Percentiles rank a stretch among this genome's conserved stretches.
Conservation (phyloP, 1,140 invertebrate species). For the Antheraea mylitta region DNA sequence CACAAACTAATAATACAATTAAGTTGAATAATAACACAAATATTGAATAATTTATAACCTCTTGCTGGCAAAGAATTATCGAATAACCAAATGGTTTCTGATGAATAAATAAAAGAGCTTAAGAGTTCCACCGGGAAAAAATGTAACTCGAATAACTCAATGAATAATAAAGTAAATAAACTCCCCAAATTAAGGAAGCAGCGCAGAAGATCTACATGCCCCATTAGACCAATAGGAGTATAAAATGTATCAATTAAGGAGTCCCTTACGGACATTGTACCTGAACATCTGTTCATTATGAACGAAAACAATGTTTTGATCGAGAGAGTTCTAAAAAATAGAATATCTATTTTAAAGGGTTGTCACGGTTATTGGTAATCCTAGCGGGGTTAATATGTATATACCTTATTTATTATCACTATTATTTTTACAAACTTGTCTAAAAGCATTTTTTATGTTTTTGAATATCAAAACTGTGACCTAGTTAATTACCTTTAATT, state of each 20-base stretch:
- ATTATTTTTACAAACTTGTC: no score
- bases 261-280: constrained; percentile 15
- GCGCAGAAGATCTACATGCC: constrained; percentile 25
- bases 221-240: constrained; percentile 36
- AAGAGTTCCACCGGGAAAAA: constrained; percentile 51
- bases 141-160: constrained; percentile 58
- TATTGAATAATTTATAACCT: neutral
- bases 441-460: no score
- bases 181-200: constrained; percentile 38
- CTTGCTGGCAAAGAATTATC: constrained; percentile 32
- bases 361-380: no score
- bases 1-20: neutral
- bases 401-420: no score
- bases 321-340: neutral
- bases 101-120: constrained; percentile 61
- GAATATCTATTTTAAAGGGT: no score
- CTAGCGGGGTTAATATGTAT: no score
- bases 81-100: constrained; percentile 37
- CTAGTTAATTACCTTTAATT: no score
- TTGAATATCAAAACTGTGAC: no score
- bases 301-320: neutral
- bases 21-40: neutral
- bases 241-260: constrained; percentile 41
- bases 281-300: constrained; percentile 6
- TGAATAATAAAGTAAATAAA: constrained; percentile 71